Conservation (phyloP, 2,888 invertebrate genomes). For the Tipula lateralis region DNA sequence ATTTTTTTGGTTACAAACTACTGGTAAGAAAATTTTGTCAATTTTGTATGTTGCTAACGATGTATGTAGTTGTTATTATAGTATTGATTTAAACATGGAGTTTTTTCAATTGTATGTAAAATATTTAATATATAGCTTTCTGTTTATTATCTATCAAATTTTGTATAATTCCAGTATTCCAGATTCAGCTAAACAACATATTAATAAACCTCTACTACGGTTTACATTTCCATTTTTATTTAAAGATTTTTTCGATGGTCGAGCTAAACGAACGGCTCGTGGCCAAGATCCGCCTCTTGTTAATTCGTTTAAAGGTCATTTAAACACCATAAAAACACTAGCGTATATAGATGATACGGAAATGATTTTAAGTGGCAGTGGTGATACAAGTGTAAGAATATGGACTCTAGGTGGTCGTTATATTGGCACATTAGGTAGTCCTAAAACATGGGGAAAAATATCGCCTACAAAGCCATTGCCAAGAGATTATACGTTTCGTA, state of each 20-base stretch:
- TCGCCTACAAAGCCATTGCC: conserved; percentile 46
- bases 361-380: conserved; percentile 64
- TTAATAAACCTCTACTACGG: conserved; percentile 60
- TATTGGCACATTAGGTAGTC: conserved; percentile 70
- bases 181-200: conserved; percentile 42
- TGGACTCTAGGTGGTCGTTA: conserved; percentile 69
- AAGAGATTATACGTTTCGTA: conserved; percentile 51
- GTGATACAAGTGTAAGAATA: conserved; percentile 67
- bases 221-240: conserved; percentile 69
- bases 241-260: conserved; percentile 60
- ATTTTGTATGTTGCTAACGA: background rate
- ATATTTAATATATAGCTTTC: background rate
- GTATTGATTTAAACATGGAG: background rate
- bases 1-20: conserved; percentile 71
- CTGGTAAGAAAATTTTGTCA: conserved; percentile 45
- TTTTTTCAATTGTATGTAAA: background rate
- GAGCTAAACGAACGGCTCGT: conserved; percentile 61
- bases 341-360: conserved; percentile 61
- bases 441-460: conserved; percentile 57
- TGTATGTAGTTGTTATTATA: background rate
- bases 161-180: conserved; percentile 40
- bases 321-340: conserved; percentile 61
- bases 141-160: background rate
- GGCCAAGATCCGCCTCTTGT: conserved; percentile 63
- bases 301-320: conserved; percentile 67